phyloP scores from a whole-genome alignment of 2,888 invertebrate species.

The Trichogramma dendrolimi region DNA sequence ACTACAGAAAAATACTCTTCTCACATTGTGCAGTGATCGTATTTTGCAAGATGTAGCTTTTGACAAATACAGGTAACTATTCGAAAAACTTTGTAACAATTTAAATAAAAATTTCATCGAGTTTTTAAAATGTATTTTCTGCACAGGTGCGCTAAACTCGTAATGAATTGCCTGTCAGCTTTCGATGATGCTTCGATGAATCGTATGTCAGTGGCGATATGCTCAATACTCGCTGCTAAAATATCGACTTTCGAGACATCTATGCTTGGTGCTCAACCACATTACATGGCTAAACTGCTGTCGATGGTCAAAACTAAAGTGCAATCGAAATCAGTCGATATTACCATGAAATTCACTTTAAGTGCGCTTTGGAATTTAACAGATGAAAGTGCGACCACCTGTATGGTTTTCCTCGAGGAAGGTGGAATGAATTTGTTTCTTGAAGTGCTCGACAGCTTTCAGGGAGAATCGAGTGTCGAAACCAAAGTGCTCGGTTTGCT shows the following conservation, averaged over 20 bases:
- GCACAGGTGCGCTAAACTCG: conserved; percentile 64
- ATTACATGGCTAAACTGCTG: conserved; percentile 67
- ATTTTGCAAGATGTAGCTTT: conserved; percentile 70
- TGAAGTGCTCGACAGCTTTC: conserved; percentile 62
- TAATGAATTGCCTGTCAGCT: conserved; percentile 66
- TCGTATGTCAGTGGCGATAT: conserved; percentile 76
- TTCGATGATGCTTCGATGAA: conserved; percentile 69
- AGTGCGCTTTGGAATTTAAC: conserved; percentile 77
- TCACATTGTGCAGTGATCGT: conserved; percentile 71
- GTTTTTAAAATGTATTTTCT: not conserved
- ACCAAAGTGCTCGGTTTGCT: conserved; percentile 71
- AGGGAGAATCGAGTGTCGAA: conserved; percentile 64
- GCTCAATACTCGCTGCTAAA: conserved; percentile 64
- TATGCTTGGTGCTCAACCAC: conserved; percentile 61
- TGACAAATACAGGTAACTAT: conserved; percentile 55
- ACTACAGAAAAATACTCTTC: conserved; percentile 68
- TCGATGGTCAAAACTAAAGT: conserved; percentile 61
- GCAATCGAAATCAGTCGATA: conserved; percentile 56
- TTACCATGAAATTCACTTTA: conserved; percentile 71
- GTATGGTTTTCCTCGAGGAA: conserved; percentile 64
- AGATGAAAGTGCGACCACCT: conserved; percentile 71
- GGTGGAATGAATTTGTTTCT: conserved; percentile 66
- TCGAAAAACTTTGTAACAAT: not conserved
- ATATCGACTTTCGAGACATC: conserved; percentile 68
- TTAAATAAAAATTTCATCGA: not conserved